Evolutionary conservation across 2,888 invertebrate genomes (phyloP).

Genomic region (Tetramorium bicarinatum): DNA sequence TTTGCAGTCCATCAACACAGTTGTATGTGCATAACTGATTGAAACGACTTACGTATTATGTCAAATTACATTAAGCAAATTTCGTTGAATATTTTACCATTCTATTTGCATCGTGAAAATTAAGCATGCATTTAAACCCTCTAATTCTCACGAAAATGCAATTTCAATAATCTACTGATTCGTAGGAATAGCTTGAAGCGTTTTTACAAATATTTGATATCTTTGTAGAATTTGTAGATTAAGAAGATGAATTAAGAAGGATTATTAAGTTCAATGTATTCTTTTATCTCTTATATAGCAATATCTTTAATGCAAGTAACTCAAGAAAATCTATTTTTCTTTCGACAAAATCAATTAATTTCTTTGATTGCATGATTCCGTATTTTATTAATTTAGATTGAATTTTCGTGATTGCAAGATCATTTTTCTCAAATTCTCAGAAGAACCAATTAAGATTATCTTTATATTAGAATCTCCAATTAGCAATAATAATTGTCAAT

Average conservation of each 20-base stretch:
- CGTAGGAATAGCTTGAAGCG: neutral
- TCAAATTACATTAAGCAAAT: slow-evolving; percentile 5
- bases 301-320: neutral
- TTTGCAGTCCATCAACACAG: neutral
- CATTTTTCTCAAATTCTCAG: neutral
- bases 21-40: slow-evolving; percentile 1
- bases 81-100: neutral
- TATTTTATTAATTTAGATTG: neutral
- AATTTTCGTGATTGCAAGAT: neutral
- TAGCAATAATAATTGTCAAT: neutral
- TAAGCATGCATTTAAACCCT: neutral
- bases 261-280: slow-evolving; percentile 7
- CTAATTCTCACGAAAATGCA: neutral
- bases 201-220: slow-evolving; percentile 2
- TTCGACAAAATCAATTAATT: neutral
- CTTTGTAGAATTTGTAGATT: neutral
- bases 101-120: slow-evolving; percentile 11
- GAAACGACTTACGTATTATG: neutral
- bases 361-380: neutral
- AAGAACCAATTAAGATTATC: neutral
- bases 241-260: neutral
- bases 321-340: neutral
- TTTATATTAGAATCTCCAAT: neutral
- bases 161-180: slow-evolving; percentile 14
- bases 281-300: neutral